phyloP scores from a whole-genome alignment of 1,140 invertebrate species.

The Tyrophagus putrescentiae region DNA sequence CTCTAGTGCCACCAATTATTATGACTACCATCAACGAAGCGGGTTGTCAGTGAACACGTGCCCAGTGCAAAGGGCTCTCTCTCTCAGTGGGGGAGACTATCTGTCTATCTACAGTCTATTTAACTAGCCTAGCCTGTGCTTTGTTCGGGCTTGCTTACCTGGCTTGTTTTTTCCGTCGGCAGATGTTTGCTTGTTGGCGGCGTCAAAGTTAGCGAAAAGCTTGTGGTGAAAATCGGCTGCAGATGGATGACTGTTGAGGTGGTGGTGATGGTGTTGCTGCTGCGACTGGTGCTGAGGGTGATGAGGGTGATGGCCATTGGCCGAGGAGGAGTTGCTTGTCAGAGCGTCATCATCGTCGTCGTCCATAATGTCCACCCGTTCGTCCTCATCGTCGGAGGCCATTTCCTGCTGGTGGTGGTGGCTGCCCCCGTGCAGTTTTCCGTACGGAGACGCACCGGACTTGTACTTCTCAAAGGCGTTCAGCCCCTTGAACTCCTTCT shows the following conservation, averaged over 20 bases:
- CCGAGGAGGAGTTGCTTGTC: neutral
- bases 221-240: conserved; percentile 11
- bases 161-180: neutral
- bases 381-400: conserved; percentile 21
- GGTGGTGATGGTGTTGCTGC: neutral
- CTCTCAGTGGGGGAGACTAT: too few species aligned
- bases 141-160: neutral
- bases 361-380: conserved; percentile 21
- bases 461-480: neutral
- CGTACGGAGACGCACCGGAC: neutral
- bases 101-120: too few species aligned
- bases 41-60: neutral
- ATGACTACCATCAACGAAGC: neutral
- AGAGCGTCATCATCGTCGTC: conserved; percentile 17
- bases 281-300: neutral
- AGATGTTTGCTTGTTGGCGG: conserved; percentile 6
- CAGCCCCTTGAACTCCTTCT: neutral
- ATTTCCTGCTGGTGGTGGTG: conserved; percentile 19
- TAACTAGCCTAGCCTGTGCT: neutral
- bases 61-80: too few species aligned
- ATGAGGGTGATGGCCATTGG: neutral
- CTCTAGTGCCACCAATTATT: too few species aligned
- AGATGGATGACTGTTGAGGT: neutral
- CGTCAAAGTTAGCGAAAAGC: conserved; percentile 3
- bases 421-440: neutral